phyloP scores from a whole-genome alignment of 2,113 vertebrate species.

The Onychostoma macrolepis region DNA sequence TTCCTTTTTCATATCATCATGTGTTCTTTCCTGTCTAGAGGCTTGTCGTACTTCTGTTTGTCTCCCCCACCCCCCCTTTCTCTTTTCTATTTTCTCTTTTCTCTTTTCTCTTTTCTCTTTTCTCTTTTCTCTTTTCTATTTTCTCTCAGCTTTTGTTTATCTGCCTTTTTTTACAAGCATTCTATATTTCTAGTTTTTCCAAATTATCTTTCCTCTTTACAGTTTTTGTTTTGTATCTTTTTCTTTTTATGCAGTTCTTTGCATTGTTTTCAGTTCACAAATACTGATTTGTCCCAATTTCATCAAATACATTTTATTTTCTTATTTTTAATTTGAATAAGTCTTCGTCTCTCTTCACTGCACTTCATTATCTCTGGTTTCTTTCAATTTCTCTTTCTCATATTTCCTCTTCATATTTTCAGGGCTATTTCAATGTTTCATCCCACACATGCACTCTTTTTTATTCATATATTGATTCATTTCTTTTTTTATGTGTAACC shows the following conservation, averaged over 20 bases:
- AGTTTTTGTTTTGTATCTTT: not conserved
- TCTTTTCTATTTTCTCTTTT: no score
- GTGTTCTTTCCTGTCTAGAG: not conserved
- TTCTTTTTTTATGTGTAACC: not conserved
- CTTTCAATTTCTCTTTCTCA: no score
- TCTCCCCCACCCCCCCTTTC: not conserved
- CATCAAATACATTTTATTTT: not conserved
- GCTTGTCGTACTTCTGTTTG: not conserved
- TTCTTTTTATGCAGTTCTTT: not conserved
- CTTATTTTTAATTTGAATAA: not conserved
- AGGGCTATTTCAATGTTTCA: no score
- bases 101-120: no score
- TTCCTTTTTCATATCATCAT: not conserved
- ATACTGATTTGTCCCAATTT: not conserved
- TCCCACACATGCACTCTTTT: no score
- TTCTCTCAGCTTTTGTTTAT: not conserved
- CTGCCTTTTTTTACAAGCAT: not conserved
- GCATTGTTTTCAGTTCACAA: not conserved
- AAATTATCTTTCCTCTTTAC: not conserved
- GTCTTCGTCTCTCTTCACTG: not conserved
- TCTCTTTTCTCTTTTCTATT: no score
- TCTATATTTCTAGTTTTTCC: not conserved
- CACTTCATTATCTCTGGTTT: not conserved
- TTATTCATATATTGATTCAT: not conserved
- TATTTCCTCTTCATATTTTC: no score